These are phyloP conservation scores for Eulimnadia texana DNA, from an alignment of 1,140 invertebrate genomes.

Conservation along the genomic window DNA sequence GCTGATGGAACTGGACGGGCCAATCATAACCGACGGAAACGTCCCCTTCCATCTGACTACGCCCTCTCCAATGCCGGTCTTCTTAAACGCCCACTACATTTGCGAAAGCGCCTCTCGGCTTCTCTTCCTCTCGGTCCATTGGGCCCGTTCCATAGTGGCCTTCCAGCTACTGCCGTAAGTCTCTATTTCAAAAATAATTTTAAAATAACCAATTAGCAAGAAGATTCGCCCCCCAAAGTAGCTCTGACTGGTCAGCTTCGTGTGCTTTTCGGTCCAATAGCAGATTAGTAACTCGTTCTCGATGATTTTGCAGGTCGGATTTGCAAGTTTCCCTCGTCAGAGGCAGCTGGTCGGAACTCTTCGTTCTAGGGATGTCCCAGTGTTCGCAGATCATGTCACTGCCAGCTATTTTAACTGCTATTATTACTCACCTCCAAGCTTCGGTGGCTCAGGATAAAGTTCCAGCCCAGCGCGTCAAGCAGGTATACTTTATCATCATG, in stretches of 20 bases:
- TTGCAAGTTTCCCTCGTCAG: slow-evolving; percentile 67
- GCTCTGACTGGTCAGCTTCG: too few species aligned
- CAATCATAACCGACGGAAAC: slow-evolving; percentile 47
- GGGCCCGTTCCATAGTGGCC: slow-evolving; percentile 65
- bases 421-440: slow-evolving; percentile 47
- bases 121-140: slow-evolving; percentile 75
- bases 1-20: slow-evolving; percentile 35
- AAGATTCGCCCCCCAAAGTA: too few species aligned
- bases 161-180: slow-evolving; percentile 59
- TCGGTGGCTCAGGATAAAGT: slow-evolving; percentile 50
- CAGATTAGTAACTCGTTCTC: too few species aligned
- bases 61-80: slow-evolving; percentile 63
- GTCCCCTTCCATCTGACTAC: slow-evolving; percentile 64
- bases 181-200: slow-evolving; percentile 5
- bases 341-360: slow-evolving; percentile 82
- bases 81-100: slow-evolving; percentile 74
- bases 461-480: slow-evolving; percentile 51
- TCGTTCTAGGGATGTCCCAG: slow-evolving; percentile 79
- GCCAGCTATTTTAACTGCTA: slow-evolving; percentile 61
- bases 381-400: slow-evolving; percentile 65
- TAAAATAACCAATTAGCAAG: slow-evolving; percentile 14
- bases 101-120: slow-evolving; percentile 81
- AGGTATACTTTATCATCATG: slow-evolving; percentile 19
- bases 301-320: slow-evolving; percentile 70
- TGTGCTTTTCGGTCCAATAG: too few species aligned